Base-by-base conservation (phyloP, 2,113 vertebrate species). In the Pteropus alecto region DNA sequence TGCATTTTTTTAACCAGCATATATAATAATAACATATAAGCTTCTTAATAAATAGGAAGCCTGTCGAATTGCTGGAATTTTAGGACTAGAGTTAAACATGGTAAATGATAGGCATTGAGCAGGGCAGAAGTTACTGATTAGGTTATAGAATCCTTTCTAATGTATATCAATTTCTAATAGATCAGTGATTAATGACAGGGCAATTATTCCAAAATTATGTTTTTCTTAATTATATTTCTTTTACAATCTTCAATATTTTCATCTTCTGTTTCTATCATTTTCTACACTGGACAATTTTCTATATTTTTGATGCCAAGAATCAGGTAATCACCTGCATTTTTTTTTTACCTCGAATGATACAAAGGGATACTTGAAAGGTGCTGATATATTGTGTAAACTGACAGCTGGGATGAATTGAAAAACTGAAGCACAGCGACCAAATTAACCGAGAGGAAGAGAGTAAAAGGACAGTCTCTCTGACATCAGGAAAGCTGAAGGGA, bases 391-490 rank as follows among this genome's bases (percentile, higher is more conserved):
- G 26, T 77, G 2, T 65, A 67, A 82, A 87, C 13, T 91, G 41
- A 87, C 83, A 70, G 0, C 26, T 26, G 35, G n/a, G 46, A 35
- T 6, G 43, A 96, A 91, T 4, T 91, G 97, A 97, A 95, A 95
- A 95, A 15, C 63, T n/a, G 51, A 43, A 94, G 48, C 0, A 26
- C 21, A 1, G 16, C 4, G n/a, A 28, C 83, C 93, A 93, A 94
- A 92, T 94, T 84, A 98, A 81, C 6, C n/a, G 19, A 87, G 33
- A 78, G 21, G 83, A 96, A 96, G 33, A 84, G 0, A 11, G 3
- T 54, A 35, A 95, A 94, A 98, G 94, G 84, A 93, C 82, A 95
- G 70, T 73, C 12, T 95, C 28, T 35, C 56, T 73, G 94, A 95
- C 83, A 89, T 2, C 26, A 26, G 58, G 56, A 84, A 93, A 28